These are phyloP conservation scores for Benitochromis conjunctus DNA, from an alignment of 2,113 vertebrate species.

Conservation along the genomic window DNA sequence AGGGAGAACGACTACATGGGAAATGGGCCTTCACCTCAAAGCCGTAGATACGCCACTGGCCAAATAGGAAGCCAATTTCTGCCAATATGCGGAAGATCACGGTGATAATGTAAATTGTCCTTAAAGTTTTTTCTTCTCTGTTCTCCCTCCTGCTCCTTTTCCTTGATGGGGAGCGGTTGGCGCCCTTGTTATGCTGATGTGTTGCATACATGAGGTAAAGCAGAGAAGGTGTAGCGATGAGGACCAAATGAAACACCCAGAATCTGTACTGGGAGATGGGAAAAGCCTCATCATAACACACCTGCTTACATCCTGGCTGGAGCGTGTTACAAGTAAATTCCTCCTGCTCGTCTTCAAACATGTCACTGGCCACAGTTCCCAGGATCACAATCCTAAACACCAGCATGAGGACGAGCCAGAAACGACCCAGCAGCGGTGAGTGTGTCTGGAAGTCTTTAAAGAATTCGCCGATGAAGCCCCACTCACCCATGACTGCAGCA, in stretches of 20 bases:
- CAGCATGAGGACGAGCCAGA: constrained; percentile 90
- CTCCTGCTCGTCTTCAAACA: constrained; percentile 89
- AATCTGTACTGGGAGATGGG: constrained; percentile 94
- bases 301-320: constrained; percentile 90
- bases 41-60: constrained; percentile 81
- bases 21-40: constrained; percentile 84
- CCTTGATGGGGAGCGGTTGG: background rate
- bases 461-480: constrained; percentile 81
- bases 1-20: constrained; percentile 79
- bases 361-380: constrained; percentile 86
- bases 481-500: constrained; percentile 80
- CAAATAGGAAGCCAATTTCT: constrained; percentile 80
- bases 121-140: background rate
- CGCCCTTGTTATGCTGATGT: constrained; percentile 78
- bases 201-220: constrained; percentile 84
- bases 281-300: constrained; percentile 87
- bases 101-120: constrained; percentile 76
- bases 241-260: constrained; percentile 93
- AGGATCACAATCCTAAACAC: constrained; percentile 89
- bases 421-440: constrained; percentile 87
- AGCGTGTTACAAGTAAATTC: constrained; percentile 91
- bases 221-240: constrained; percentile 84
- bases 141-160: background rate
- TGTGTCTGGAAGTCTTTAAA: constrained; percentile 82
- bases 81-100: constrained; percentile 76